Conservation (phyloP, 1,140 invertebrate genomes). For the Apolygus lucorum region DNA sequence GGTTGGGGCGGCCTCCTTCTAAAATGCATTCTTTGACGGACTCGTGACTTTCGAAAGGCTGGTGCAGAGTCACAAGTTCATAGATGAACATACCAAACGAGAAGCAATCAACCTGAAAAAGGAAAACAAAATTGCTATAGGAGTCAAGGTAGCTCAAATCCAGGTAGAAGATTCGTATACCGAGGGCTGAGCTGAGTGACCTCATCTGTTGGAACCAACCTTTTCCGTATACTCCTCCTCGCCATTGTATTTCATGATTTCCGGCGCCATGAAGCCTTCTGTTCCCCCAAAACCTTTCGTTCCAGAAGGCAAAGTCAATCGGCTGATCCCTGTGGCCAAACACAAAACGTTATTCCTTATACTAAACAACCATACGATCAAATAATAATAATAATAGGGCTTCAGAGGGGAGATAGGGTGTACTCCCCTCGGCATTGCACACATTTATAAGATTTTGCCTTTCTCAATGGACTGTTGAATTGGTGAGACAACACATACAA, state of each 20-base stretch:
- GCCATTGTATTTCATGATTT: conserved; percentile 95
- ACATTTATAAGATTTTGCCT: too few relatives aligned
- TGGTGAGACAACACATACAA: too few relatives aligned
- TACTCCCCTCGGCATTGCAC: too few relatives aligned
- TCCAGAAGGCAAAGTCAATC: conserved; percentile 76
- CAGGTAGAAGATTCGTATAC: too few relatives aligned
- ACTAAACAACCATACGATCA: too few relatives aligned
- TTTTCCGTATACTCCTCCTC: conserved; percentile 99
- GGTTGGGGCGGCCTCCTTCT: conserved; percentile 81
- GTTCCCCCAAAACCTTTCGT: conserved; percentile 97
- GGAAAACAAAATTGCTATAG: too few relatives aligned
- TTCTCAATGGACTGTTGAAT: too few relatives aligned
- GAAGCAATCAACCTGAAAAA: conserved; percentile 89
- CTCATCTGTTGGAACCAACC: conserved; percentile 44
- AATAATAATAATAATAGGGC: too few relatives aligned
- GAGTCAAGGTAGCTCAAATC: too few relatives aligned
- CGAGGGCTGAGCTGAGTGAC: too few relatives aligned
- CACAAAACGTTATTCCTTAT: too few relatives aligned
- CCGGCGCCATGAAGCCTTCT: conserved; percentile 97
- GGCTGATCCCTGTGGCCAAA: conserved; percentile 68
- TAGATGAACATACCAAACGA: conserved; percentile 99
- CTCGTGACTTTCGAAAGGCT: conserved; percentile 91
- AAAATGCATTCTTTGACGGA: conserved; percentile 92
- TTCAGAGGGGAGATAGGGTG: too few relatives aligned
- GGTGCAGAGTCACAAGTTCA: conserved; percentile 84